Percentiles rank a stretch among this genome's conserved stretches.
These are phyloP conservation scores for Monoplex corrugatus DNA, from an alignment of 2,888 invertebrate genomes.

Conservation along the genomic window DNA sequence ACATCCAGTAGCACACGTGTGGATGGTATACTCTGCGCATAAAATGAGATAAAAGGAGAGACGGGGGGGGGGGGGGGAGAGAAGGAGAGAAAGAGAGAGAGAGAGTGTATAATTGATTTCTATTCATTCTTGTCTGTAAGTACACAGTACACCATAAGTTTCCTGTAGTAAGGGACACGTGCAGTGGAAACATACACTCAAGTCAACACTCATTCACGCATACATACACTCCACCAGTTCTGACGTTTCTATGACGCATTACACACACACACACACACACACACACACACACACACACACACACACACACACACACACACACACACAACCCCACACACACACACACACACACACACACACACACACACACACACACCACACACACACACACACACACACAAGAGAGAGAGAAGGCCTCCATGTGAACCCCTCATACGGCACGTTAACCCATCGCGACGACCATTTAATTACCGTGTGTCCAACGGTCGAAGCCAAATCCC, in stretches of 20 bases:
- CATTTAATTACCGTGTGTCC: conserved; percentile 11
- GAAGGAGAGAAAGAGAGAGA: no score
- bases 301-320: not conserved
- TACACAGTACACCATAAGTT: no score
- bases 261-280: not conserved
- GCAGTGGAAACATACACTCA: not conserved
- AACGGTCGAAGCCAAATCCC: not conserved
- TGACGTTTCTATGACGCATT: no score
- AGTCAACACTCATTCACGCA: not conserved
- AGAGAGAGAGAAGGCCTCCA: not conserved
- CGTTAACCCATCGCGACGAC: conserved; percentile 11
- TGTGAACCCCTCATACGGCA: no score
- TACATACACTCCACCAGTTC: no score
- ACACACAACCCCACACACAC: conserved; percentile 18
- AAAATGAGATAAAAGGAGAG: not conserved
- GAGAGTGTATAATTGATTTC: not conserved
- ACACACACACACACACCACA: not conserved
- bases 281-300: not conserved
- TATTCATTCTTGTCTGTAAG: no score
- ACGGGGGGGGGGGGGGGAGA: not conserved
- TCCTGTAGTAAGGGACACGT: no score
- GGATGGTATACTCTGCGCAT: no score
- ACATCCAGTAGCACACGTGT: no score
- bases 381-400: conserved; percentile 12
- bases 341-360: not conserved